A percentile compares a stretch with the other conserved stretches of the same genome.
Conservation (phyloP, 2,888 invertebrate genomes). For the Stenotaenia linearis region DNA sequence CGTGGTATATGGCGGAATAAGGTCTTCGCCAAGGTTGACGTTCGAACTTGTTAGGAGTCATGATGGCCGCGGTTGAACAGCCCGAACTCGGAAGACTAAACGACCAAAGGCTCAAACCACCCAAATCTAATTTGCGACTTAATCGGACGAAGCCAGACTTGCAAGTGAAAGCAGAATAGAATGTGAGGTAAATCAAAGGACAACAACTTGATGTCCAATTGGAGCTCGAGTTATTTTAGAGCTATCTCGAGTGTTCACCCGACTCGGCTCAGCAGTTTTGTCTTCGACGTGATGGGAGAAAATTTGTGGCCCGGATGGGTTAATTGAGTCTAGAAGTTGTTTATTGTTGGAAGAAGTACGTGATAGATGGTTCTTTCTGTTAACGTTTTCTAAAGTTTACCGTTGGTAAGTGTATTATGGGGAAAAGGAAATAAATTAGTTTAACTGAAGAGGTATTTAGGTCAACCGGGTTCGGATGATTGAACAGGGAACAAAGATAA, state of each 20-base stretch:
- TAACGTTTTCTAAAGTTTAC: neutral
- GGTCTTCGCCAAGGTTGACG: constrained; percentile 53
- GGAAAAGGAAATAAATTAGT: no score
- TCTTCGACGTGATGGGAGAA: neutral
- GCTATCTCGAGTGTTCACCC: neutral
- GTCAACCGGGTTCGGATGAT: neutral
- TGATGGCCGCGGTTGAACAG: constrained; percentile 26
- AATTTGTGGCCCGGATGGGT: neutral
- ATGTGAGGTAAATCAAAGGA: neutral
- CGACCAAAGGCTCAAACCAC: no score
- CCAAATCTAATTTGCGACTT: neutral
- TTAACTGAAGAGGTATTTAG: neutral
- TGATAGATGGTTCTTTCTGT: no score
- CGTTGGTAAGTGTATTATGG: neutral
- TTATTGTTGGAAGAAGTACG: no score
- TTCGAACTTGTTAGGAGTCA: constrained; percentile 34
- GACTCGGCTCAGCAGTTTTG: neutral
- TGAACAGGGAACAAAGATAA: neutral
- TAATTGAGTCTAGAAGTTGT: neutral
- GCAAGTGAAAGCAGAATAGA: neutral
- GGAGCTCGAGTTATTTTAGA: neutral
- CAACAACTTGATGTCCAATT: neutral
- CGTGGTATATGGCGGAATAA: constrained; percentile 65
- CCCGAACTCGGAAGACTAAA: no score
- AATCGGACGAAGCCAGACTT: neutral